Base-by-base conservation (phyloP, 2,797 vertebrate species). In the Girardinus metallicus region DNA sequence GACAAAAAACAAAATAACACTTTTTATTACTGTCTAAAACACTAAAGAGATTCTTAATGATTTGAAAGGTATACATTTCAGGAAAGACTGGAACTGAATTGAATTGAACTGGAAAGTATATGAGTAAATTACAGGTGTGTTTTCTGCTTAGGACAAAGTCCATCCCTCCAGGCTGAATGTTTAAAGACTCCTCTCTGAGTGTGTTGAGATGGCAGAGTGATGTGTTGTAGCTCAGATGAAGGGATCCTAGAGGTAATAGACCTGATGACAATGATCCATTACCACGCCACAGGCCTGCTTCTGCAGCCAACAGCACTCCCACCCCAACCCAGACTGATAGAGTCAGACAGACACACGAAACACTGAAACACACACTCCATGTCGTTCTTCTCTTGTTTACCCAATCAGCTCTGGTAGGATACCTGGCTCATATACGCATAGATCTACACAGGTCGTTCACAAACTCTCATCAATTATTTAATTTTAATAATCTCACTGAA, bases 391-490 rank as follows among this genome's bases (percentile, higher is more conserved):
- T 21, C 73, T 68, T 83, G 80, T 83, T 86, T 85, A 83, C 72
- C 74, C 77, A 85, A 83, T 29, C 66, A 41, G 55, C 68, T 68
- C 46, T 39, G 21, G 4, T 51, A 18, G 23, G 29, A 5, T 44
- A 72, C 1, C 53, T 41, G 66, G 44, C 60, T 64, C 47, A 51
- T 72, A 31, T n/a, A 66, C 41, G 41, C 43, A 66, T 74, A 31
- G 36, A 66, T 49, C 68, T 73, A 9, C 60, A 62, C 60, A 34
- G 60, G n/a, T 79, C 55, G 31, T 60, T 77, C 62, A 84, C 76
- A 29, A 26, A 66, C 79, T 36, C 80, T 84, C 88, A 90, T 88
- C 74, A 76, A 88, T 88, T 89, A 90, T 91, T 89, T 76, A 92
- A 84, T 77, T 11, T 77, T 77, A 83, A 78, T 73, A 79, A 79